Base-by-base conservation (phyloP, 2,888 invertebrate genomes). In the Oegoconia quadripuncta region DNA sequence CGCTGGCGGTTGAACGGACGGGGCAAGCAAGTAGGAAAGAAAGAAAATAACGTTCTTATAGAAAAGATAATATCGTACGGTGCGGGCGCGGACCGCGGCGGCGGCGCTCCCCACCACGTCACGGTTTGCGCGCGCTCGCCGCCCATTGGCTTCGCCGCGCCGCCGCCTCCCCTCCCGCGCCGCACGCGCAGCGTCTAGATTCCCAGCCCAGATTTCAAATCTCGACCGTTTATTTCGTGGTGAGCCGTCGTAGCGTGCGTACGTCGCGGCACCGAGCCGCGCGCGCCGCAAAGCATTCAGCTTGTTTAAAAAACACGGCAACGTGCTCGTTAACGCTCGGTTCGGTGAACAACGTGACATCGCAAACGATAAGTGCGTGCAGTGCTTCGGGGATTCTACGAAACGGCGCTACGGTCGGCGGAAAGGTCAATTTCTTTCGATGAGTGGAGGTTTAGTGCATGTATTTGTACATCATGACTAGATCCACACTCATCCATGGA, bases 401-500 rank as follows among this genome's bases (percentile, higher is more conserved):
- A 23, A 37, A 20, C 43, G 48, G 55, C 58, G 52, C 38, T 23
- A 30, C 41, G 39, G 22, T 54, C 63, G 48, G 44, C 62, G 65
- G 58, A 64, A 69, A 73, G 63, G 82, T 84, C 88, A 88, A 87
- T 84, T 88, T 89, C 89, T 89, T 89, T 91, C 89, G 91, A 90
- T 92, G 91, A 89, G 91, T 92, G 91, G 89, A 91, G 91, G 90
- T 91, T 90, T 91, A 90, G 91, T 92, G 89, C 91, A 91, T 91
- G 91, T 91, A 87, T 60, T 72, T 70, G 58, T 59, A 69, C 86
- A 83, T 84, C 92, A 91, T 92, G 92, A 92, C 92, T 92, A 92
- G 92, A 92, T 92, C 92, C 92, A 92, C 91, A 92, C 92, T 92
- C 91, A 92, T 92, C 92, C 91, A 92, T 89, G 90, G 91, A 90